Base-by-base conservation (phyloP, 1,140 invertebrate species). In the Drosophila nigrodunni region DNA sequence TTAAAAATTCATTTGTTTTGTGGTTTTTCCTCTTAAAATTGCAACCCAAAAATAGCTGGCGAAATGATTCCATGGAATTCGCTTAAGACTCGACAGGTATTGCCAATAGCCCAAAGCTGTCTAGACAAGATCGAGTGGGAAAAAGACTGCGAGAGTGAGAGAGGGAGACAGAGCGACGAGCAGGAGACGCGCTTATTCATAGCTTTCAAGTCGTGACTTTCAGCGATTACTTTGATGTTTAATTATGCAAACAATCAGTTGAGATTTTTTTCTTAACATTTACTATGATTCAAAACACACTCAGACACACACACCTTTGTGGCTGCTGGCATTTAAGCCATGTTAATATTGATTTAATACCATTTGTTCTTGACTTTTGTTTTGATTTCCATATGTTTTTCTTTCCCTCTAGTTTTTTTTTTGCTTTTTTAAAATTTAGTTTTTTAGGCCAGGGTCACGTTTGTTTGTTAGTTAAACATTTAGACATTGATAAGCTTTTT, bases 11-110 rank as follows among this genome's bases (percentile, higher is more conserved):
- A 41, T 44, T 60, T 30, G 6, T 30, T 13, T 41, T 67, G 52
- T 30, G 39, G 25, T 30, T 39, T 43, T 68, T 85, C 81, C 61
- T 77, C 55, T 74, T 77, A 85, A 85, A 44, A 30, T 30, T 30
- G 25, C 25, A 43, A 46, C 43, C 77, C 74, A 59, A 83, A 80
- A 80, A 82, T 75, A 78, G 78, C 58, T 35, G 11, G 68, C 74
- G 34, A n/a, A 21, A 69, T 70, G 78, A 82, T 67, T 66, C 70
- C 35, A 15, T 25, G 11, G 35, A 55, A 55, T 54, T n/a, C 34
- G 3, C 2, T 47, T n/a, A 10, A 50, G 9, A 30, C 3, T 25
- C 10, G 25, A 35, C 39, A 18, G 13, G 35, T 30, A 46, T 58
- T 34, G 15, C 10, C 58, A 34, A 30, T 41, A 41, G 4, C 9